These are phyloP conservation scores for Physocephala rufipes DNA, from an alignment of 2,888 invertebrate species.

Conservation along the genomic window DNA sequence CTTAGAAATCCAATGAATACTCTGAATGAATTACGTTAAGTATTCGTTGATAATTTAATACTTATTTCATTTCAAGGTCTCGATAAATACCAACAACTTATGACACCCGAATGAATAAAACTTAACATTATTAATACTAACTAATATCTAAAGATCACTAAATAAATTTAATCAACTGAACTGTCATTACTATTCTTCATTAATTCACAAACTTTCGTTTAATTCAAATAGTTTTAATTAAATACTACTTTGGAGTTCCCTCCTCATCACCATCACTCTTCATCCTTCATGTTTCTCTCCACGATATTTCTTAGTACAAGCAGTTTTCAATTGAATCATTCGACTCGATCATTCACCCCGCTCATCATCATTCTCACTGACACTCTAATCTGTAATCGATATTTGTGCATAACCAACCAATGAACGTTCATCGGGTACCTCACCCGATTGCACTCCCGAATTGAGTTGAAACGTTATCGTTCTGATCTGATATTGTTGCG, in stretches of 20 bases:
- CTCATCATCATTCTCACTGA: not conserved
- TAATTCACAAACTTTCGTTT: not conserved
- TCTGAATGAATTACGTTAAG: not conserved
- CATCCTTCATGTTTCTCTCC: not conserved
- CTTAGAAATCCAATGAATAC: not conserved
- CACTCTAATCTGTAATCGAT: slow-evolving; percentile 83
- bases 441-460: slow-evolving; percentile 76
- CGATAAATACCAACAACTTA: not conserved
- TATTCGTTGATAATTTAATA: not conserved
- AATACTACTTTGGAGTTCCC: not conserved
- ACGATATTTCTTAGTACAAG: no score
- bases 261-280: not conserved
- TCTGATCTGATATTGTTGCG: slow-evolving; percentile 73
- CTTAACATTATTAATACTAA: not conserved
- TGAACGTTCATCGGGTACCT: slow-evolving; percentile 92
- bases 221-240: not conserved
- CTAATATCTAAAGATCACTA: not conserved
- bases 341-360: no score
- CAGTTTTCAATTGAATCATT: no score
- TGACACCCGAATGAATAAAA: not conserved
- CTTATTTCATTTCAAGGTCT: not conserved
- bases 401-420: slow-evolving; percentile 98
- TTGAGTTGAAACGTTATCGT: slow-evolving; percentile 89
- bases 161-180: not conserved
- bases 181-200: not conserved